Conservation (phyloP, 2,888 invertebrate species). For the Drosophila hamatofila region DNA sequence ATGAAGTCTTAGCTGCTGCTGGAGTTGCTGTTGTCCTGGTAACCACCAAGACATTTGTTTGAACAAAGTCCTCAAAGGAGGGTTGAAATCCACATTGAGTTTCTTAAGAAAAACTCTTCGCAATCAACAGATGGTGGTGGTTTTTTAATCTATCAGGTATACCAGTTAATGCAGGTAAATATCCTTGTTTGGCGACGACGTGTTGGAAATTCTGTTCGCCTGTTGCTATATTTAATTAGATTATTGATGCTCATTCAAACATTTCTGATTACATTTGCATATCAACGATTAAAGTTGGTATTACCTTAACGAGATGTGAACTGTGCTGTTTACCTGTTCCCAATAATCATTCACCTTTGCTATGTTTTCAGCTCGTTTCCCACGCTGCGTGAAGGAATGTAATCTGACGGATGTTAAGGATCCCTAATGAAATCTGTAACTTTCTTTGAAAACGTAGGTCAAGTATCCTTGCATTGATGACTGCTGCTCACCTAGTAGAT, state of each 20-base stretch:
- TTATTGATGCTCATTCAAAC: constrained; percentile 18
- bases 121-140: constrained; percentile 3
- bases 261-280: constrained; percentile 47
- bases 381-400: neutral
- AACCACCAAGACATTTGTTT: constrained; percentile 47
- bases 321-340: constrained; percentile 19
- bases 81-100: neutral
- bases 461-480: neutral
- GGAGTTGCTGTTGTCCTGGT: constrained; percentile 53
- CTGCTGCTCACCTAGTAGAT: constrained; percentile 11
- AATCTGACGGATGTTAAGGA: too few species aligned
- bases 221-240: constrained; percentile 52
- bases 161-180: constrained; percentile 2
- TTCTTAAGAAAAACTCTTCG: neutral
- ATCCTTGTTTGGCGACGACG: constrained; percentile 8
- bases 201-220: constrained; percentile 48
- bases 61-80: constrained; percentile 13
- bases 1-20: neutral
- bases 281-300: neutral
- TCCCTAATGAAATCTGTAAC: neutral
- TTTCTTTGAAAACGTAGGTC: neutral
- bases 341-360: neutral
- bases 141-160: constrained; percentile 15
- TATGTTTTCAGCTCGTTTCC: neutral
- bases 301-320: neutral